phyloP scores from a whole-genome alignment of 1,140 invertebrate species.

The Calycopis cecrops region DNA sequence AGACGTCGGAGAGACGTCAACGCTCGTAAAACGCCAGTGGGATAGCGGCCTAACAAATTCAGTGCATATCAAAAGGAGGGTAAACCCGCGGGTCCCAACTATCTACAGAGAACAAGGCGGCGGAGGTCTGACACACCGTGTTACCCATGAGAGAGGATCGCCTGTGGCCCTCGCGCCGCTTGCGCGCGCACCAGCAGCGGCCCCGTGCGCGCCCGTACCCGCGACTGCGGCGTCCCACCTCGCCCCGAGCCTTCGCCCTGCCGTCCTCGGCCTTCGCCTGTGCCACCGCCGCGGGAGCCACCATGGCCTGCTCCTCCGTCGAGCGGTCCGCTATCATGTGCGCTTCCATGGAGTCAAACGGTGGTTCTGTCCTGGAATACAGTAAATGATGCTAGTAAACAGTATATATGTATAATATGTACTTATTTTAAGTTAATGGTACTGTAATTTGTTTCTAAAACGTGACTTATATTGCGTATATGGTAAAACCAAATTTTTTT shows the following conservation, averaged over 20 bases:
- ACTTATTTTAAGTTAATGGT: too few relatives aligned
- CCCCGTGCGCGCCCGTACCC: constrained; percentile 56
- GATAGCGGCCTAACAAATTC: too few relatives aligned
- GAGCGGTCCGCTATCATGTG: constrained; percentile 60
- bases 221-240: constrained; percentile 52
- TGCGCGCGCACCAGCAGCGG: constrained; percentile 61
- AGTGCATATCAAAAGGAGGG: too few relatives aligned
- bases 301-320: constrained; percentile 35
- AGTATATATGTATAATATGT: background rate
- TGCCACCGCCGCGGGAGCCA: constrained; percentile 25
- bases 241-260: constrained; percentile 28
- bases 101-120: constrained; percentile 48
- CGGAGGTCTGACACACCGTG: constrained; percentile 62
- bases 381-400: background rate
- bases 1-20: too few relatives aligned
- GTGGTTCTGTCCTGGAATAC: constrained; percentile 45
- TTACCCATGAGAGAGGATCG: constrained; percentile 65
- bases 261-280: constrained; percentile 21
- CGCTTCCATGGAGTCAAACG: constrained; percentile 43
- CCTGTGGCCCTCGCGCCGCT: constrained; percentile 56
- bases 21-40: too few relatives aligned
- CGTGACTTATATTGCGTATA: too few relatives aligned
- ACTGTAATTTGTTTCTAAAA: too few relatives aligned
- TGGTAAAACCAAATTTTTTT: too few relatives aligned
- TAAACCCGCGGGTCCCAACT: background rate